Evolutionary conservation across 2,113 vertebrate species (phyloP).

Genomic region (Atherinomorus stipes): DNA sequence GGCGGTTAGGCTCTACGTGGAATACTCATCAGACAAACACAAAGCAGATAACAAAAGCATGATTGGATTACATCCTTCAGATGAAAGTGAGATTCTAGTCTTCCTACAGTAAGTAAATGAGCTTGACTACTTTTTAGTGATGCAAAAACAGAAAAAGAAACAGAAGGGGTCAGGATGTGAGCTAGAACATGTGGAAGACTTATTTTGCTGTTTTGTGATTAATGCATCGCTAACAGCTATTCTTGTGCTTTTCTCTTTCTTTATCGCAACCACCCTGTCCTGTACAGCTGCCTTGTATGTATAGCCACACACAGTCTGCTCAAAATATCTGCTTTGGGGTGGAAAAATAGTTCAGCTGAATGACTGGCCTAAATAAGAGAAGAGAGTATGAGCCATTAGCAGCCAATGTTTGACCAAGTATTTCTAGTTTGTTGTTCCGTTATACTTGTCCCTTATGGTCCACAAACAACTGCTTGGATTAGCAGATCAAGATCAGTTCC

Average conservation of each 20-base stretch:
- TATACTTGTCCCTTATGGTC: background rate
- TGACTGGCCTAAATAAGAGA: constrained; percentile 46
- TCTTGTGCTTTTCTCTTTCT: background rate
- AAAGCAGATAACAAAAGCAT: no score
- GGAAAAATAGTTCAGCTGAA: constrained; percentile 56
- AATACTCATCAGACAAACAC: no score
- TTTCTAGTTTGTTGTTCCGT: constrained; percentile 23
- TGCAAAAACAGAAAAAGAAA: background rate
- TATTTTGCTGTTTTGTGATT: no score
- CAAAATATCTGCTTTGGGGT: constrained; percentile 55
- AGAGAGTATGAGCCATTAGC: constrained; percentile 47
- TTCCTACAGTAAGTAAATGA: no score
- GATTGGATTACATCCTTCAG: no score
- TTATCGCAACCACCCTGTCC: constrained; percentile 30
- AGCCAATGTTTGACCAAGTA: constrained; percentile 53
- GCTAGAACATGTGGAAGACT: background rate
- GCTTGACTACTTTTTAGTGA: no score
- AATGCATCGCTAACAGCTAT: background rate
- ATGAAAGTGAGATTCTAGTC: no score
- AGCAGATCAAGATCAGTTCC: no score
- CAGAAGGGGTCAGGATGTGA: background rate
- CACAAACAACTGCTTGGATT: background rate
- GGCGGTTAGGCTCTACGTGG: no score
- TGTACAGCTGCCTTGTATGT: constrained; percentile 18
- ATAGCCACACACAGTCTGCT: constrained; percentile 7